Base-by-base conservation (phyloP, 2,797 vertebrate genomes). In the Cuniculus paca region DNA sequence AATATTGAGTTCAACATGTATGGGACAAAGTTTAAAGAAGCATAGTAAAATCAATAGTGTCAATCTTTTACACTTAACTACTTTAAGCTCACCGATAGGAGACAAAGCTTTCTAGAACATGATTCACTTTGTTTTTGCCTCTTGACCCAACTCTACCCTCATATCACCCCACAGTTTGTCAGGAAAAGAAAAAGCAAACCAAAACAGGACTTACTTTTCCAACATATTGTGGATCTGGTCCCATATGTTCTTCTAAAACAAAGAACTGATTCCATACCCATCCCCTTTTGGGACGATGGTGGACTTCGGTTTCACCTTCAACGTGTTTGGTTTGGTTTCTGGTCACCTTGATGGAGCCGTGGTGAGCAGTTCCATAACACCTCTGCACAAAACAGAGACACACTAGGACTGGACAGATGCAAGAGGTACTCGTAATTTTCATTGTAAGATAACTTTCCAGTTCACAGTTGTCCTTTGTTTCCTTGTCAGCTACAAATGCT, bases 261-360 rank as follows among this genome's bases (percentile, higher is more conserved):
- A 99, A 99, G 99, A 99, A 99, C 98, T 99, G 99, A 98, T 99
- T 99, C 99, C 99, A 99, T 97, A 99, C 99, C 99, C 99, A 99
- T 98, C 99, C 99, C 12, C 99, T 99, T 98, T 99, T 99, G 31
- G 99, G 99, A 96, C 99, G 99, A 98, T 99, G 99, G 98, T 99
- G 99, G 58, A 99, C 99, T 99, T 99, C 99, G 10, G 99, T 99
- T 98, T 99, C 99, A 0, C 99, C 99, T 77, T 99, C 99, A 88
- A 98, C 90, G 94, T 99, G 98, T 98, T 98, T 99, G 96, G 99
- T 99, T 98, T 99, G 99, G 98, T 99, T 99, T 98, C 98, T 99
- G 95, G 98, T 99, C 96, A 98, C 98, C 98, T 98, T 99, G 92
- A 98, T 96, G 91, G 99, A 98, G 97, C 98, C 94, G 96, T 99